Evolutionary conservation across 2,797 vertebrate species (phyloP).

Genomic region (Ctenosaura bakeri): DNA sequence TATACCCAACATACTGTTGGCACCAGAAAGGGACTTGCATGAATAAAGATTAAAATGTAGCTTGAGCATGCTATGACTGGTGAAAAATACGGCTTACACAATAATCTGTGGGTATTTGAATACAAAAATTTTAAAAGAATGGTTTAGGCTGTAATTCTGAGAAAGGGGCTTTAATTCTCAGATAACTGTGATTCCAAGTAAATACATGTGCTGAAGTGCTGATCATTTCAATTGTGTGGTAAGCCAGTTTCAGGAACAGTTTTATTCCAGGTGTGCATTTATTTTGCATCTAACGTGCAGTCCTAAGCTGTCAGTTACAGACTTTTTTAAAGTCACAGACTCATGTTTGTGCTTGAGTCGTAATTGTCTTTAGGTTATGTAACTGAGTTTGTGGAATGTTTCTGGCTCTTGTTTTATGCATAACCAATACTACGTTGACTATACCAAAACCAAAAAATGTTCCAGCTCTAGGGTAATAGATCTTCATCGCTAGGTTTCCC

Average conservation of each 20-base stretch:
- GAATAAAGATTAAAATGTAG: background rate
- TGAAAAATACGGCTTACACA: slow-evolving; percentile 1
- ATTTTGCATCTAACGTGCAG: background rate
- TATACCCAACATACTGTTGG: background rate
- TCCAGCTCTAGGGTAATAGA: background rate
- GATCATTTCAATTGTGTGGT: background rate
- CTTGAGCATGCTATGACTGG: background rate
- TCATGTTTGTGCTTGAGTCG: background rate
- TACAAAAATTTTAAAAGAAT: background rate
- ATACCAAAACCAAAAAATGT: background rate
- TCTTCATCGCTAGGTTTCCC: background rate
- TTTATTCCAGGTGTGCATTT: background rate
- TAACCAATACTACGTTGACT: background rate
- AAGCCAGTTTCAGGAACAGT: slow-evolving; percentile 10
- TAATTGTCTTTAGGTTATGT: background rate
- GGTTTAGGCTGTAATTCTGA: background rate
- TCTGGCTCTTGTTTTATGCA: background rate
- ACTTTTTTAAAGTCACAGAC: background rate
- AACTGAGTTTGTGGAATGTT: background rate
- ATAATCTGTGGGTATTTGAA: background rate
- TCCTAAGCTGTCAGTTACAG: background rate
- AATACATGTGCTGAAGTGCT: background rate
- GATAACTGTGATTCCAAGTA: background rate
- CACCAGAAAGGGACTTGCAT: background rate
- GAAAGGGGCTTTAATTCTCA: background rate